Evolutionary conservation across 2,113 vertebrate species (phyloP).

Genomic region (Callithrix jacchus): DNA sequence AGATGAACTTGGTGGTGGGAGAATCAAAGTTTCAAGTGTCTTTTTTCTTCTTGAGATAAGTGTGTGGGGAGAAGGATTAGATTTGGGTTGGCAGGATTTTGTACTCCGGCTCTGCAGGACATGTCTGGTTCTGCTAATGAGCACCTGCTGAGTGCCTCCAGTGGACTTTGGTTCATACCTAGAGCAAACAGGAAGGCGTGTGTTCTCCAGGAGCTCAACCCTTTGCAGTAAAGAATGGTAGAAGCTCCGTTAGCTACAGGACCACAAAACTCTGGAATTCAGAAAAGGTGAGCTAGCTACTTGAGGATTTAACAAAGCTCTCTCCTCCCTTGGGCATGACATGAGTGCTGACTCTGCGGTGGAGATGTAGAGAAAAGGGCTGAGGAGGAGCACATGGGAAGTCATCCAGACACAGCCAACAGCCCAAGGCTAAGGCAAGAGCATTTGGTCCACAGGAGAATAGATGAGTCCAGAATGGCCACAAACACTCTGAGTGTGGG

Average conservation of each 20-base stretch:
- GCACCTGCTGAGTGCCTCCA: rapidly evolving
- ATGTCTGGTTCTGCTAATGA: background rate
- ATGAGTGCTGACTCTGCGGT: rapidly evolving
- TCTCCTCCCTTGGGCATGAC: background rate
- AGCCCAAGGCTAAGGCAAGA: background rate
- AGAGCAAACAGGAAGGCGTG: rapidly evolving
- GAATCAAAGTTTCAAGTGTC: no score
- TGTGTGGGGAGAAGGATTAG: rapidly evolving
- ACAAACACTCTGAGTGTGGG: no score
- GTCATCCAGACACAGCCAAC: background rate
- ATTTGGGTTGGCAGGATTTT: no score
- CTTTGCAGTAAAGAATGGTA: background rate
- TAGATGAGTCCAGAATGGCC: background rate
- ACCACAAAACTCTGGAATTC: background rate
- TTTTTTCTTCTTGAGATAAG: background rate
- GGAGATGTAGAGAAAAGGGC: background rate
- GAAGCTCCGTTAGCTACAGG: background rate
- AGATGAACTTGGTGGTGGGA: background rate
- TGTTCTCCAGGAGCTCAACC: background rate
- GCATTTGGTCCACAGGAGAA: background rate
- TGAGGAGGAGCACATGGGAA: background rate
- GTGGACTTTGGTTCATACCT: background rate
- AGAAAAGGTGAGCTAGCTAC: background rate
- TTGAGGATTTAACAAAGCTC: background rate
- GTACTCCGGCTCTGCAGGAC: background rate